Percentiles rank a stretch among this genome's conserved stretches.
Conservation (phyloP, 2,113 vertebrate genomes). For the Tinamus guttatus region DNA sequence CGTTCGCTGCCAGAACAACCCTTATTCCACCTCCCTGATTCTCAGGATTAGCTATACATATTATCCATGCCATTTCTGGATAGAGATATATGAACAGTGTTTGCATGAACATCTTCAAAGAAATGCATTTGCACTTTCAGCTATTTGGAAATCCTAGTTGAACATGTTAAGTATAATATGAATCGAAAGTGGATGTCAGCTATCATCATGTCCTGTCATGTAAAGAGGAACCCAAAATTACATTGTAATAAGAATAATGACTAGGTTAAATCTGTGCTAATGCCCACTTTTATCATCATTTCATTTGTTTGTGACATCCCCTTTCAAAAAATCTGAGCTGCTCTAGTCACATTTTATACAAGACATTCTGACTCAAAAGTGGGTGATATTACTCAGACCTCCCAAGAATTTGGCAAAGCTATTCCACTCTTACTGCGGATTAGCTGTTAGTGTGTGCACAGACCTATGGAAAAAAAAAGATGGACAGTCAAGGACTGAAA, state of each 20-base stretch:
- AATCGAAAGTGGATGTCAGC: constrained; percentile 17
- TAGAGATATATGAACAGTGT: not conserved
- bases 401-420: not conserved
- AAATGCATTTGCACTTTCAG: not conserved
- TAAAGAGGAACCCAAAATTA: constrained; percentile 40
- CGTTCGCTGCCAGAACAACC: not conserved
- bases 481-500: constrained; percentile 12
- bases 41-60: not conserved
- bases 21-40: not conserved
- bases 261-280: constrained; percentile 33
- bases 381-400: not conserved
- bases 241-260: constrained; percentile 55
- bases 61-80: not conserved
- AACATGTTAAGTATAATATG: constrained; percentile 5
- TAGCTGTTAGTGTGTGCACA: not conserved
- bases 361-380: not conserved
- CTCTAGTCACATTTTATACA: not conserved
- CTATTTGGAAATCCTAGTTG: constrained; percentile 26
- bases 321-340: not conserved
- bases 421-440: not conserved
- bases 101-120: constrained; percentile 17
- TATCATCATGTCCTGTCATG: constrained; percentile 5
- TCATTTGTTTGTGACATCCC: constrained; percentile 29
- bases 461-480: not conserved
- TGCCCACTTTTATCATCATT: constrained; percentile 43